Evolutionary conservation across 2,113 vertebrate genomes (phyloP).

Genomic region (Ceyx margarethae): DNA sequence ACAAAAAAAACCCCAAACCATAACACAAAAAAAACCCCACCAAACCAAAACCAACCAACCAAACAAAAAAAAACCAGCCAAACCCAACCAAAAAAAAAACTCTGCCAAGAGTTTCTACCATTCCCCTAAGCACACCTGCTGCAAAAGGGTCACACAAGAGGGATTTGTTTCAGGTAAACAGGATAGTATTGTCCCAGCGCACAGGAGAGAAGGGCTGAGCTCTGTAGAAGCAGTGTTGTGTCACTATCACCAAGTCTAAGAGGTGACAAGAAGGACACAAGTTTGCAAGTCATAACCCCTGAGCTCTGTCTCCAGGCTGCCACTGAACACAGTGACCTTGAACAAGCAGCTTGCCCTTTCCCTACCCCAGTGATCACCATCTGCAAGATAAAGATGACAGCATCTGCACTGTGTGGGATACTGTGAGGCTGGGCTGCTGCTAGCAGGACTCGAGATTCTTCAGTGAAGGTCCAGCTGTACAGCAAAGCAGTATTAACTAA

Average conservation of each 20-base stretch:
- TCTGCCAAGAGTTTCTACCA: neutral
- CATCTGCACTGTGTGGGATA: neutral
- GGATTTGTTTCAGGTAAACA: neutral
- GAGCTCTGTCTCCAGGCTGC: neutral
- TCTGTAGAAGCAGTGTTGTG: neutral
- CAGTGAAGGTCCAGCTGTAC: neutral
- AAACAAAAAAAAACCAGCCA: too few relatives aligned
- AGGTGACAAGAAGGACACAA: neutral
- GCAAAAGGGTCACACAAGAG: neutral
- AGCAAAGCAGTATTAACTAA: neutral
- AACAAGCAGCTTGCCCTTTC: neutral
- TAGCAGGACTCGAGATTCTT: neutral
- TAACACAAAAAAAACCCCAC: too few relatives aligned
- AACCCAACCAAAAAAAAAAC: neutral
- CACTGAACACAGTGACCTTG: neutral
- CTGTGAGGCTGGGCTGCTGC: neutral
- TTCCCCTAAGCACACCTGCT: neutral
- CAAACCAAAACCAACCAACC: neutral
- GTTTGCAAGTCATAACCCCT: neutral
- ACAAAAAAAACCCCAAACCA: neutral
- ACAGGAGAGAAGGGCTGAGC: neutral
- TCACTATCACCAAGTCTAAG: neutral
- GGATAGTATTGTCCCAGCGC: neutral
- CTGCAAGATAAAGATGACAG: neutral
- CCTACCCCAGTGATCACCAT: neutral